Conservation (phyloP, 2,888 invertebrate genomes). For the Pachycephus smyrnensis region DNA sequence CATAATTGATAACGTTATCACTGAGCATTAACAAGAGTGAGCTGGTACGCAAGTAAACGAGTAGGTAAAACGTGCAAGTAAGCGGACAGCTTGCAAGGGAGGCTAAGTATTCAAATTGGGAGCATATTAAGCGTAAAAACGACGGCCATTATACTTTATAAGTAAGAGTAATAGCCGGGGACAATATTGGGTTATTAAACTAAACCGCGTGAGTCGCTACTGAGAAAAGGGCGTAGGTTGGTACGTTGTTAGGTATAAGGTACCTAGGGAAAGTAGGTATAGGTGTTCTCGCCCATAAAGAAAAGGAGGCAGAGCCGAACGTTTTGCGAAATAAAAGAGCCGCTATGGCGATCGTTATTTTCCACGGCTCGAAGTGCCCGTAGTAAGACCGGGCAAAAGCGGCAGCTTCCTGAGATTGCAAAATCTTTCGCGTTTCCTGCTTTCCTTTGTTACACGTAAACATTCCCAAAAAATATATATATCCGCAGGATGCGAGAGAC, state of each 20-base stretch:
- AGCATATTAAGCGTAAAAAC: constrained; percentile 42
- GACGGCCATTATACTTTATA: constrained; percentile 45
- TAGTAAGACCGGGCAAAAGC: background rate
- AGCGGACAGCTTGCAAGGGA: constrained; percentile 12
- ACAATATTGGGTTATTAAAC: constrained; percentile 43
- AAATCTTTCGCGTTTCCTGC: too few species aligned
- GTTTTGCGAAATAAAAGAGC: constrained; percentile 6
- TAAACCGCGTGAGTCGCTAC: constrained; percentile 35
- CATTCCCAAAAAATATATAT: too few species aligned
- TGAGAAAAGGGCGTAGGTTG: constrained; percentile 3
- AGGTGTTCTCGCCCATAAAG: constrained; percentile 20
- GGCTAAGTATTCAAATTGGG: constrained; percentile 41
- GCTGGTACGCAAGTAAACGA: background rate
- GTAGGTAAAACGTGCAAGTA: constrained; percentile 15
- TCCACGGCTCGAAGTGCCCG: background rate
- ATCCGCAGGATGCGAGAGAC: too few species aligned
- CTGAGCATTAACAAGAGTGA: too few species aligned
- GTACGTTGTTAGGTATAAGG: too few species aligned
- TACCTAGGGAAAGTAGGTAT: background rate
- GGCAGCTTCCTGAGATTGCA: too few species aligned
- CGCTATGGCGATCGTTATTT: constrained; percentile 1
- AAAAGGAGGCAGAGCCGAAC: constrained; percentile 20
- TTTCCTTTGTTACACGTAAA: too few species aligned
- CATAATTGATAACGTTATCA: too few species aligned
- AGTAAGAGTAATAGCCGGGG: constrained; percentile 46